phyloP scores from a whole-genome alignment of 2,888 invertebrate genomes.

The Aelia acuminata region DNA sequence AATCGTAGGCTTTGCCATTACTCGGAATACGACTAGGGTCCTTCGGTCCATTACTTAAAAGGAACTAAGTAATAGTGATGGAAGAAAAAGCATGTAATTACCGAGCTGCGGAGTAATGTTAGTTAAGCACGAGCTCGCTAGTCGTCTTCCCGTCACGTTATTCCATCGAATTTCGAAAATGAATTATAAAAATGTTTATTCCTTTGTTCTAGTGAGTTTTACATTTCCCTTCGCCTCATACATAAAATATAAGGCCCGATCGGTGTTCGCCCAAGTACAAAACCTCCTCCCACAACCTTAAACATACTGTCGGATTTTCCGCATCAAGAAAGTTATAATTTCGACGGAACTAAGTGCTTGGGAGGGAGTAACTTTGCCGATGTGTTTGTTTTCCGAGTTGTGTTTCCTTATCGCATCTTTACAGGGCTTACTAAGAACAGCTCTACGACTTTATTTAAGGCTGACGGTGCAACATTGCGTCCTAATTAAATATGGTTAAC shows the following conservation, averaged over 20 bases:
- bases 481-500: constrained; percentile 34
- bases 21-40: background rate
- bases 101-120: background rate
- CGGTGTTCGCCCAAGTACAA: constrained; percentile 5
- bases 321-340: constrained; percentile 35
- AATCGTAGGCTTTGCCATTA: background rate
- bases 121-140: background rate
- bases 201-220: background rate
- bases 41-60: background rate
- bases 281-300: background rate
- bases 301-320: constrained; percentile 40
- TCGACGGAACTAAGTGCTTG: constrained; percentile 27
- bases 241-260: background rate
- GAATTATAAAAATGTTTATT: background rate
- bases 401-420: constrained; percentile 35
- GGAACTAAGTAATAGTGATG: constrained; percentile 17
- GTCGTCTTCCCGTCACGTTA: background rate
- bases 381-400: constrained; percentile 37
- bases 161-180: background rate
- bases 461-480: background rate
- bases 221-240: background rate
- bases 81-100: constrained; percentile 2
- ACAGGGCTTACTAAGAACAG: constrained; percentile 9
- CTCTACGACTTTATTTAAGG: background rate
- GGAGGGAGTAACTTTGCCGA: background rate